phyloP scores from a whole-genome alignment of 1,140 invertebrate species.

The Eulimnadia texana region DNA sequence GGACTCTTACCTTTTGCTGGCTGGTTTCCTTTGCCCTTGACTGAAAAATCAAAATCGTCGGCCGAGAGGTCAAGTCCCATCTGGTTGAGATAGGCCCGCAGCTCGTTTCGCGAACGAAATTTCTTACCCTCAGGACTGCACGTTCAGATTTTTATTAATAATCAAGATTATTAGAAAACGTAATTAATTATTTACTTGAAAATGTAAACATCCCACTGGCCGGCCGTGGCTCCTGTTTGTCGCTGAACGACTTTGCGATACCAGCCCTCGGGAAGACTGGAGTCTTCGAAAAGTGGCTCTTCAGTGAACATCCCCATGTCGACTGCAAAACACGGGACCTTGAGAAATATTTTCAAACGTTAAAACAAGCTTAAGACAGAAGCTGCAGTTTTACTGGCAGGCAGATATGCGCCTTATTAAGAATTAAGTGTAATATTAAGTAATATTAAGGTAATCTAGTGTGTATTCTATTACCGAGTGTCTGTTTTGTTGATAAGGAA shows the following conservation, averaged over 20 bases:
- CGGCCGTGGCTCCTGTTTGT: slow-evolving; percentile 7
- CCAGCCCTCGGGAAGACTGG: neutral
- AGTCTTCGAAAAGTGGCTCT: slow-evolving; percentile 1
- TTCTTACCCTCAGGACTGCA: slow-evolving; percentile 14
- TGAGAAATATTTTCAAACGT: neutral
- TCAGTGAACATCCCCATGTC: slow-evolving; percentile 8
- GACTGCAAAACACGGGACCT: neutral
- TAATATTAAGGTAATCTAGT: no score
- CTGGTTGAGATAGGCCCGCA: neutral
- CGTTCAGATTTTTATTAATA: neutral
- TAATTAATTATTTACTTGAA: neutral
- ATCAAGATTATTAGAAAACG: neutral
- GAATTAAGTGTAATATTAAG: no score
- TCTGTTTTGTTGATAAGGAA: no score
- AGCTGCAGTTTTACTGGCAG: neutral
- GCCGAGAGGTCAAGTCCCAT: neutral
- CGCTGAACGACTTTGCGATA: neutral
- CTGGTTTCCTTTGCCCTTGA: slow-evolving; percentile 10
- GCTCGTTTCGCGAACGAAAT: slow-evolving; percentile 10
- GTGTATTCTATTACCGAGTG: no score
- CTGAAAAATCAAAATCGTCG: slow-evolving; percentile 16
- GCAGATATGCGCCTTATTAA: no score
- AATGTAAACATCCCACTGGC: slow-evolving; percentile 6
- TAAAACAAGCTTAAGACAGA: neutral
- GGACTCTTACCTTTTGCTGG: slow-evolving; percentile 10